Evolutionary conservation across 2,113 vertebrate genomes (phyloP).

Genomic region (Macquaria ambigua): DNA sequence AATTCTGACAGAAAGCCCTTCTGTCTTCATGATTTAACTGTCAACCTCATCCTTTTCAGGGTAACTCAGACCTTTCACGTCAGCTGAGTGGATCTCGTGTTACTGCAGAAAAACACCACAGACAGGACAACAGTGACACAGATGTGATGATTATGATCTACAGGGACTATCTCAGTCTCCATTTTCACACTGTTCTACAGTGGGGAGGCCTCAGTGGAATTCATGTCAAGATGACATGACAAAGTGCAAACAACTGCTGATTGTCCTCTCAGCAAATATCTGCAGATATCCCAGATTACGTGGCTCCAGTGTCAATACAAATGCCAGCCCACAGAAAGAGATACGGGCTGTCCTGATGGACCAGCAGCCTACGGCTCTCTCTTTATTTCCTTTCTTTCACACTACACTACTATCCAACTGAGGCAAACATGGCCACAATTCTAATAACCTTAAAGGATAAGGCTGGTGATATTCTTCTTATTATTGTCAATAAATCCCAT

Average conservation of each 20-base stretch:
- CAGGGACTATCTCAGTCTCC: conserved; percentile 30
- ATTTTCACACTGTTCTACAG: conserved; percentile 39
- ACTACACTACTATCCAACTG: neutral
- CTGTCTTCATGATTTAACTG: conserved; percentile 33
- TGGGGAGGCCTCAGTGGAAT: conserved; percentile 23
- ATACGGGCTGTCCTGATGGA: neutral
- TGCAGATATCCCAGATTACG: neutral
- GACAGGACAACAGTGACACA: conserved; percentile 22
- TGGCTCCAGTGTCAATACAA: neutral
- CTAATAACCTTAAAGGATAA: neutral
- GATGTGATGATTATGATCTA: conserved; percentile 41
- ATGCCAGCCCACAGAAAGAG: neutral
- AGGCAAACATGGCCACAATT: neutral
- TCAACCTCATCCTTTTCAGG: conserved; percentile 47
- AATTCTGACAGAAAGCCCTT: conserved; percentile 27
- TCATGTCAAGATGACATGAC: conserved; percentile 41
- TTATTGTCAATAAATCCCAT: neutral
- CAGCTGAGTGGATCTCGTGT: conserved; percentile 5
- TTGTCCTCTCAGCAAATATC: conserved; percentile 5
- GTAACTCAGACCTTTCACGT: conserved; percentile 24
- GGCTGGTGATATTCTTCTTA: neutral
- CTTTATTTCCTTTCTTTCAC: neutral
- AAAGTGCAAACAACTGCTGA: conserved; percentile 35
- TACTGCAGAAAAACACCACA: neutral
- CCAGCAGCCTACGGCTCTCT: neutral